Evolutionary conservation across 37 sponge, comb jelly and placozoan species (phyloP).

Genomic region (Hormiphora californensis): DNA sequence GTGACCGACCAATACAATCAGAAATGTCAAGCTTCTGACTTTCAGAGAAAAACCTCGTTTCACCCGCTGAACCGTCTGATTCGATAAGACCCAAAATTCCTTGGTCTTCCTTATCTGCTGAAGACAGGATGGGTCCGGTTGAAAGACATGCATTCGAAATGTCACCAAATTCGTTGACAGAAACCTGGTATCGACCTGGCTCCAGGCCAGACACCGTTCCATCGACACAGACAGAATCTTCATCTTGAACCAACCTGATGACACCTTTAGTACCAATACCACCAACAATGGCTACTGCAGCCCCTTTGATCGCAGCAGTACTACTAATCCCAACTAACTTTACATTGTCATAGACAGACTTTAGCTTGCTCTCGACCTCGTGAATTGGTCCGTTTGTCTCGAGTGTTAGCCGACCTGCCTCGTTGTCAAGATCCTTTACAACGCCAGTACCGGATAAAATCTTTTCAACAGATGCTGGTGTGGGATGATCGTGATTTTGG

Average conservation of each 20-base stretch:
- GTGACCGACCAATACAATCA: slow-evolving; percentile 31
- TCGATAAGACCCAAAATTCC: slow-evolving; percentile 15
- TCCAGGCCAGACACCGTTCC: background rate
- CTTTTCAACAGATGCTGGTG: too few relatives aligned
- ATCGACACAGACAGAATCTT: background rate
- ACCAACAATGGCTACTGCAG: slow-evolving; percentile 38
- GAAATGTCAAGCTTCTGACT: background rate
- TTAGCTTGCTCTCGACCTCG: background rate
- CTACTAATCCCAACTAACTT: background rate
- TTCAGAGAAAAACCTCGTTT: background rate
- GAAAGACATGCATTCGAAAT: slow-evolving; percentile 43
- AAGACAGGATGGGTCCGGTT: background rate
- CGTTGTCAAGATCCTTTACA: too few relatives aligned
- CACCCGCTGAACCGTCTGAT: background rate
- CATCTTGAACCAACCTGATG: background rate
- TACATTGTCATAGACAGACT: background rate
- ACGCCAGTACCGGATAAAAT: too few relatives aligned
- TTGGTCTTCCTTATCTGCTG: background rate
- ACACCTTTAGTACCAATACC: background rate
- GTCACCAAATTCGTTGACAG: slow-evolving; percentile 22
- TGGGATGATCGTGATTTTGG: too few relatives aligned
- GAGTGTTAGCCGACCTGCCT: too few relatives aligned
- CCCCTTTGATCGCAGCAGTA: background rate
- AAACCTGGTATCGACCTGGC: background rate
- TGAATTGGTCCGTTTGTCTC: too few relatives aligned